Percentiles rank a stretch among this genome's conserved stretches.
These are phyloP conservation scores for Ctenodactylus gundi DNA, from an alignment of 2,113 vertebrate genomes.

Conservation along the genomic window DNA sequence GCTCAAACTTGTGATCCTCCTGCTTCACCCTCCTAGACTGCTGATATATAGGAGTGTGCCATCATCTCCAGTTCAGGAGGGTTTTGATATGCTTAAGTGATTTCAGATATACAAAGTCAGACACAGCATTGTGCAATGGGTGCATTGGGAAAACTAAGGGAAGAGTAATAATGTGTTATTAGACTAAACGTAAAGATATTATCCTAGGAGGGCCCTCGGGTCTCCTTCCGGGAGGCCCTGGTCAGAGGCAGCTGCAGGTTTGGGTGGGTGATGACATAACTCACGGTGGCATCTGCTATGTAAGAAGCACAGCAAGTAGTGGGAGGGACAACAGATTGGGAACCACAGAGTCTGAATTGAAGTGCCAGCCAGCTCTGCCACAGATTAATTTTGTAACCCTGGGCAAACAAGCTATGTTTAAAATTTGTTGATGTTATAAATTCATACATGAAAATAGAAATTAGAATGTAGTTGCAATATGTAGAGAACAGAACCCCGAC, in stretches of 20 bases:
- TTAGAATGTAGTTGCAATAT: not conserved
- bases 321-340: not conserved
- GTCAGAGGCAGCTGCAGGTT: not conserved
- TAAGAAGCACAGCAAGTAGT: not conserved
- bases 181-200: not conserved
- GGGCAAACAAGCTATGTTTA: not conserved
- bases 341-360: not conserved
- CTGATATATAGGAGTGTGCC: too few relatives aligned
- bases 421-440: not conserved
- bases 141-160: not conserved
- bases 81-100: not conserved
- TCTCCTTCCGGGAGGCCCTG: not conserved
- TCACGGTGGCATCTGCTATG: not conserved
- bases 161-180: not conserved
- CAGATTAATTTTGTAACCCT: constrained; percentile 4
- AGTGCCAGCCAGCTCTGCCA: not conserved
- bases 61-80: too few relatives aligned
- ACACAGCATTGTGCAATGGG: not conserved
- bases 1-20: too few relatives aligned
- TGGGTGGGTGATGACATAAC: not conserved
- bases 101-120: not conserved
- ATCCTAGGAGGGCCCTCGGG: not conserved
- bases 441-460: not conserved
- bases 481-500: not conserved
- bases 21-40: too few relatives aligned